Evolutionary conservation across 2,888 invertebrate species (phyloP), one percentile per base, ranked within the genome.

Genomic region (Eubasilissa splendida): DNA sequence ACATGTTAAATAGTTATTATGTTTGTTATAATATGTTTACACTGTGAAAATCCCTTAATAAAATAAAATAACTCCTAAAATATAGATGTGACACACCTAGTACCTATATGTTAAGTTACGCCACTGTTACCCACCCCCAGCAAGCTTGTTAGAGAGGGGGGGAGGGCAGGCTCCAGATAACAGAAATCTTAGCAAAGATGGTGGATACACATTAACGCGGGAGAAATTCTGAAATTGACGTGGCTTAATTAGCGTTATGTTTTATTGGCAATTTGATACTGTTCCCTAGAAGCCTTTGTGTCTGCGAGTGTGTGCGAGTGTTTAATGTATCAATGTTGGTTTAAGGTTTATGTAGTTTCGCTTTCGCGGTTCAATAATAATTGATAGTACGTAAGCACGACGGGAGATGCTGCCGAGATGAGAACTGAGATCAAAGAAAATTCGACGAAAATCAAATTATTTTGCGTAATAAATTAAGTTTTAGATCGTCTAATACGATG

Each of bases 201-300:
- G 56, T 42, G 54, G 58, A 22, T 22, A 8, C 12, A 54, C 42
- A 42, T 42, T 42, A 42, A 42, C 42, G 42, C 53, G 70, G 52
- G 50, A 53, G 52, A 56, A 73, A 73, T 56, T 73, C 71, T 73
- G 71, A 73, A 73, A 56, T 73, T 73, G 76, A 76, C 76, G 63
- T 14, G 14, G n/a, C 9, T 42, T 76, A 76, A 76, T 76, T 76
- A 76, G 65, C 5, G 8, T 59, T 11, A 58, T 70, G 71, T 73
- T 73, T 73, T 73, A 73, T 58, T 73, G 56, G 71, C 42, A 33
- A 73, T 73, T 73, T 73, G 71, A 56, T 73, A 56, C 31, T 22
- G 31, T 33, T 31, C 10, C 33, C 71, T 56, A 56, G 54, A 56
- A 56, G 54, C 71, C 42, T 73, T n/a, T 73, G 71, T 12, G 63